A percentile compares a stretch with the other conserved stretches of the same genome.
phyloP scores from a whole-genome alignment of 1,140 invertebrate species.

The Saccostrea glomerata region DNA sequence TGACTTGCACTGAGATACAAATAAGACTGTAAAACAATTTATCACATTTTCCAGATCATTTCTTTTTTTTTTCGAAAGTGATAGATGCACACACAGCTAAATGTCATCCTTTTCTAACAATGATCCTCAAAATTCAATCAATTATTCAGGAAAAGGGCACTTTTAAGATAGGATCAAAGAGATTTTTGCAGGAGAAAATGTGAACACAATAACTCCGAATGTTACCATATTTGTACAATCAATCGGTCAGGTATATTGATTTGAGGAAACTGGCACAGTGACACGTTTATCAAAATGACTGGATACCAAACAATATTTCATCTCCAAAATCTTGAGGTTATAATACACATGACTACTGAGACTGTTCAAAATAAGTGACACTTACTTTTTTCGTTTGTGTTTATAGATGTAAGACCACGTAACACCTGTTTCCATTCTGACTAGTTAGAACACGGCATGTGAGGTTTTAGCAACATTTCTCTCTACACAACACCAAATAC shows the following conservation, averaged over 20 bases:
- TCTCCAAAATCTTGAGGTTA: no score
- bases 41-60: neutral
- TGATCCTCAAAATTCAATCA: neutral
- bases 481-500: neutral
- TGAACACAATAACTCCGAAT: no score
- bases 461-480: neutral
- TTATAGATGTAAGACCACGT: neutral
- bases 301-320: neutral
- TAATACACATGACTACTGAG: neutral
- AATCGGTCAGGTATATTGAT: neutral
- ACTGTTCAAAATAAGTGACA: neutral
- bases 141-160: no score
- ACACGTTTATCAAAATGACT: neutral
- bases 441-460: neutral
- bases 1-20: neutral
- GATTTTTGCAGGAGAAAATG: no score
- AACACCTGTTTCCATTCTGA: slow-evolving; percentile 13
- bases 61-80: neutral
- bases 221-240: no score
- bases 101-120: neutral
- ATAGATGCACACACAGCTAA: neutral
- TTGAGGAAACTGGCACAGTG: neutral
- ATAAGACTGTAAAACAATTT: neutral
- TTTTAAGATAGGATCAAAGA: no score
- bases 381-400: slow-evolving; percentile 30